Evolutionary conservation across 2,888 invertebrate genomes (phyloP).

Genomic region (Ypsolopha sequella): DNA sequence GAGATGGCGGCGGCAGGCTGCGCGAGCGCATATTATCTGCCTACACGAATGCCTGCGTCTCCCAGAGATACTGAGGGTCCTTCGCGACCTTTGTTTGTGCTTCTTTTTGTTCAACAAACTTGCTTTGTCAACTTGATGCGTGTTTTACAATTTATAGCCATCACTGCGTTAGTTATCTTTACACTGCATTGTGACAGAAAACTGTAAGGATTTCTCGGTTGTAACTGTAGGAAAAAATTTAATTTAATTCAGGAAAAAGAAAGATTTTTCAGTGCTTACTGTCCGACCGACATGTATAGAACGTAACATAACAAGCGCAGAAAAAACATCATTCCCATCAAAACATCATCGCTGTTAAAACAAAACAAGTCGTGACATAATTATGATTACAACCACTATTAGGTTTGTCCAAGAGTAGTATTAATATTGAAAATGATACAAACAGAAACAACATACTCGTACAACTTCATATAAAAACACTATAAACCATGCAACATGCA

Average conservation of each 20-base stretch:
- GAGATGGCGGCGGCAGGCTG: constrained; percentile 19
- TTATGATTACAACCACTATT: too few species aligned
- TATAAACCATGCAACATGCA: too few species aligned
- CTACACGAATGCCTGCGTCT: constrained; percentile 11
- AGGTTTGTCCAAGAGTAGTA: too few species aligned
- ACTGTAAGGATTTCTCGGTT: neutral
- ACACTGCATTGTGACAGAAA: neutral
- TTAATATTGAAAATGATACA: too few species aligned
- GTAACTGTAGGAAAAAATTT: neutral
- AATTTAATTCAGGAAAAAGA: neutral
- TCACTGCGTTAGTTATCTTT: constrained; percentile 3
- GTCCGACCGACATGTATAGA: too few species aligned
- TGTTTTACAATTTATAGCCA: constrained; percentile 19
- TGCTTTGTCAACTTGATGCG: constrained; percentile 26
- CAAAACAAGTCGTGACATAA: too few species aligned
- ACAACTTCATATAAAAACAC: too few species aligned
- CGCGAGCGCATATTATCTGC: constrained; percentile 8
- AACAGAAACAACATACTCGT: too few species aligned
- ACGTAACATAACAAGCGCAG: too few species aligned
- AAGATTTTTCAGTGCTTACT: too few species aligned
- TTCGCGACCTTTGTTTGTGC: constrained; percentile 46
- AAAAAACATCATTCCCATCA: too few species aligned
- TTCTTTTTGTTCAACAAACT: constrained; percentile 37
- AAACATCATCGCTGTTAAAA: too few species aligned
- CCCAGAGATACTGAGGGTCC: constrained; percentile 12